A percentile compares a stretch with the other conserved stretches of the same genome.
phyloP scores from a whole-genome alignment of 2,888 invertebrate genomes.

The Hyposoter didymator region DNA sequence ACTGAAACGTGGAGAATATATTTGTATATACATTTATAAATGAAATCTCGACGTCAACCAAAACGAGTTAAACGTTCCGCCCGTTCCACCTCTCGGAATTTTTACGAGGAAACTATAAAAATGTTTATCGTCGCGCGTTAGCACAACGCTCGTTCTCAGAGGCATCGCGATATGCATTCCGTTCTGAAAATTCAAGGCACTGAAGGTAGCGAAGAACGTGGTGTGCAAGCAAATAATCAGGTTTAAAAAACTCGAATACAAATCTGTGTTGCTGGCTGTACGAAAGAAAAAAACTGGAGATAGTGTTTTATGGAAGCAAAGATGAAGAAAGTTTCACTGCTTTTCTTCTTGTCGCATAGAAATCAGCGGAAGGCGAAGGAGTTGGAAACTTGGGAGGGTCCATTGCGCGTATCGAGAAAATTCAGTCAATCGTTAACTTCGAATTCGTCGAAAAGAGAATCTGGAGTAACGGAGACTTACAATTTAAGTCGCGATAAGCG shows the following conservation, averaged over 20 bases:
- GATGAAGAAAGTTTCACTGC: neutral
- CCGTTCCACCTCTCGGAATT: constrained; percentile 67
- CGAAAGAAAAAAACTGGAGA: constrained; percentile 1
- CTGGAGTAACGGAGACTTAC: neutral
- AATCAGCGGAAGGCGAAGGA: neutral
- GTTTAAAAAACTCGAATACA: constrained; percentile 20
- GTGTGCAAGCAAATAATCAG: constrained; percentile 42
- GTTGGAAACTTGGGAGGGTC: neutral
- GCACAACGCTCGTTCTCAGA: constrained; percentile 41
- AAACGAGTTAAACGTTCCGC: constrained; percentile 57
- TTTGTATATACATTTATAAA: constrained; percentile 35
- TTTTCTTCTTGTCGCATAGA: neutral
- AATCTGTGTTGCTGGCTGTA: constrained; percentile 31
- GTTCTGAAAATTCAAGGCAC: constrained; percentile 20
- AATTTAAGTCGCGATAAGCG: neutral
- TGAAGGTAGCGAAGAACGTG: constrained; percentile 6
- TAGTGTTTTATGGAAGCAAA: constrained; percentile 28
- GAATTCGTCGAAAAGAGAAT: neutral
- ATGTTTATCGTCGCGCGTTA: constrained; percentile 71
- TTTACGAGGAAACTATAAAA: constrained; percentile 73
- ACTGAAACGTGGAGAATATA: neutral
- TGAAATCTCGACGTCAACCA: constrained; percentile 51
- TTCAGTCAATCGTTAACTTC: neutral
- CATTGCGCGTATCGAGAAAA: neutral
- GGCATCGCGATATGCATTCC: constrained; percentile 29